A percentile compares a stretch with the other conserved stretches of the same genome.
phyloP scores from a whole-genome alignment of 2,888 invertebrate species.

The Omphaloscelis lunosa region DNA sequence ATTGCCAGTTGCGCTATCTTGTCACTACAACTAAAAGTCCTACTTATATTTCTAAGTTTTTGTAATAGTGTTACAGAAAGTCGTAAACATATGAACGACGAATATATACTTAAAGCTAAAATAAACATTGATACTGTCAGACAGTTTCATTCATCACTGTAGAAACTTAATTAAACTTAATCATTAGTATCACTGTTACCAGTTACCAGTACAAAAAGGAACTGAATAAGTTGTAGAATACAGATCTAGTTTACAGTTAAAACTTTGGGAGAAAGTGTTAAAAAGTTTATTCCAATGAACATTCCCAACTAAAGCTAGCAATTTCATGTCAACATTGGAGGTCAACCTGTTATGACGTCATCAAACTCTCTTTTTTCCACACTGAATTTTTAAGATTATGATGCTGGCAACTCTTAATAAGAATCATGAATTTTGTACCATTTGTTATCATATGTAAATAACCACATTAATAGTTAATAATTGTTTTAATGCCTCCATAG shows the following conservation, averaged over 20 bases:
- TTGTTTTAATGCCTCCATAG: slow-evolving; percentile 14
- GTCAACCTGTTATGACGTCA: slow-evolving; percentile 5
- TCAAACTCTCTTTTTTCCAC: slow-evolving; percentile 9
- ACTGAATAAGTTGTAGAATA: slow-evolving; percentile 79
- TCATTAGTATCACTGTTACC: slow-evolving; percentile 87
- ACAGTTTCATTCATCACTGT: slow-evolving; percentile 71
- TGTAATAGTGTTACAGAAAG: slow-evolving; percentile 60
- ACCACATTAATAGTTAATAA: slow-evolving; percentile 6
- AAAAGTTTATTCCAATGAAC: slow-evolving; percentile 25
- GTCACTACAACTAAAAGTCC: slow-evolving; percentile 30
- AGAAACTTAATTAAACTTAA: slow-evolving; percentile 79
- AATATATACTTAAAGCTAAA: slow-evolving; percentile 68
- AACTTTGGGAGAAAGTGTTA: slow-evolving; percentile 52
- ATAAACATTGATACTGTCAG: slow-evolving; percentile 65
- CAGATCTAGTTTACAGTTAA: slow-evolving; percentile 73
- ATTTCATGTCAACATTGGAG: slow-evolving; percentile 1
- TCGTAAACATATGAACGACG: slow-evolving; percentile 59
- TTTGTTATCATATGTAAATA: slow-evolving; percentile 21
- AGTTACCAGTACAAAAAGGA: slow-evolving; percentile 86
- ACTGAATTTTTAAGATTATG: slow-evolving; percentile 32
- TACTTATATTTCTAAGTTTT: slow-evolving; percentile 44
- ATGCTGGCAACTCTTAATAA: slow-evolving; percentile 50
- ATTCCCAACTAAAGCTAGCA: neutral
- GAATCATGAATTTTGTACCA: slow-evolving; percentile 39
- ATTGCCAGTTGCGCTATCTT: slow-evolving; percentile 19